Percentiles rank a stretch among this genome's conserved stretches.
These are phyloP conservation scores for Notarius lentiginosus DNA, from an alignment of 2,113 vertebrate species.

Conservation along the genomic window DNA sequence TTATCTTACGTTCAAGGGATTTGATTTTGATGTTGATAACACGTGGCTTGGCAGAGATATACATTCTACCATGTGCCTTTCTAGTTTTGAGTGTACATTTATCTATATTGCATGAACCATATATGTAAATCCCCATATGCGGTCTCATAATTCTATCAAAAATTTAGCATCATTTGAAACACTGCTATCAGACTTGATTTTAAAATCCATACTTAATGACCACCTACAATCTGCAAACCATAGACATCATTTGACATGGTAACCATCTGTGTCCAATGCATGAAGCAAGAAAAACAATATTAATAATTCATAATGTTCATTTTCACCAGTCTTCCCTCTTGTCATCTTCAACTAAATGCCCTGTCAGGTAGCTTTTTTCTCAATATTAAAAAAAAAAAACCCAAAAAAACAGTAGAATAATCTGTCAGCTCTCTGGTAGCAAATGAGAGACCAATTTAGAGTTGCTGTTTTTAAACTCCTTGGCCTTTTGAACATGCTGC, in stretches of 20 bases:
- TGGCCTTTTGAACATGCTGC: neutral
- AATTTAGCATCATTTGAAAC: neutral
- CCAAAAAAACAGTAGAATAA: neutral
- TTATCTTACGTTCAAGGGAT: too few species aligned
- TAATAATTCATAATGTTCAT: slow-evolving; percentile 6
- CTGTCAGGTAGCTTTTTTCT: neutral
- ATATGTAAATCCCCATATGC: neutral
- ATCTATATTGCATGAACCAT: neutral
- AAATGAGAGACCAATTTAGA: slow-evolving; percentile 9
- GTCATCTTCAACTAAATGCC: neutral
- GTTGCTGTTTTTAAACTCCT: slow-evolving; percentile 29
- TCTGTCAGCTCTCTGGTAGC: neutral
- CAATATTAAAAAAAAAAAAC: neutral
- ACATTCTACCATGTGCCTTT: too few species aligned
- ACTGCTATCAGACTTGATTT: neutral
- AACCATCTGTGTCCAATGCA: neutral
- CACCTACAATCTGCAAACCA: neutral
- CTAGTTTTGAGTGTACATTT: neutral
- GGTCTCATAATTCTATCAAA: neutral
- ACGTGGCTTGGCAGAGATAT: too few species aligned
- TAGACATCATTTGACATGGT: neutral
- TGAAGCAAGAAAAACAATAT: neutral
- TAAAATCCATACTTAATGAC: neutral
- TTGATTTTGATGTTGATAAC: too few species aligned
- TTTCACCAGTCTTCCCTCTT: neutral